A percentile compares a stretch with the other conserved stretches of the same genome.
Conservation (phyloP, 2,888 invertebrate genomes). For the Campopleginae sp. region DNA sequence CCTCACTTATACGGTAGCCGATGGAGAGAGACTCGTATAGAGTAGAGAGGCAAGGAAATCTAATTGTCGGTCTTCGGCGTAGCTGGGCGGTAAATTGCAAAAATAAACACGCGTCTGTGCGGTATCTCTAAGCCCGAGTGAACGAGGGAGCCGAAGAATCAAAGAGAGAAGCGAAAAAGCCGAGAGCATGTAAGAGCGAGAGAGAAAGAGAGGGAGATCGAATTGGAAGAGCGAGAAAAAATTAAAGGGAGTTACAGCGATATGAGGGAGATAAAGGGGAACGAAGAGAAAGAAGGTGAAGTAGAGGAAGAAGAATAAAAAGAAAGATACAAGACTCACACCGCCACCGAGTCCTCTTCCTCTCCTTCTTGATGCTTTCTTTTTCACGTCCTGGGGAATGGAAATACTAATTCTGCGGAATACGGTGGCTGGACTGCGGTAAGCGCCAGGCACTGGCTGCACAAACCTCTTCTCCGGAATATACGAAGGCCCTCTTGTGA, state of each 20-base stretch:
- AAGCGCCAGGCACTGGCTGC: constrained; percentile 76
- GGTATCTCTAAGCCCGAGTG: constrained; percentile 72
- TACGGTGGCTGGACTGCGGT: constrained; percentile 84
- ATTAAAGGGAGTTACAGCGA: constrained; percentile 57
- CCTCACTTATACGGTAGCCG: constrained; percentile 48
- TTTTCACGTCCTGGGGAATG: constrained; percentile 79
- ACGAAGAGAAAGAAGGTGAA: constrained; percentile 42
- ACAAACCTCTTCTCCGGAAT: constrained; percentile 47
- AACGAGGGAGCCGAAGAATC: constrained; percentile 71
- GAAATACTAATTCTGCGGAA: constrained; percentile 85
- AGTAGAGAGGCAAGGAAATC: constrained; percentile 78
- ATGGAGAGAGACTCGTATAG: constrained; percentile 69
- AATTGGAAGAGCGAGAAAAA: constrained; percentile 27
- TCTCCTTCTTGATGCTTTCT: constrained; percentile 69
- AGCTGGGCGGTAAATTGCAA: constrained; percentile 81
- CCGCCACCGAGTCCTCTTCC: constrained; percentile 58
- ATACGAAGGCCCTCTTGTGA: constrained; percentile 40
- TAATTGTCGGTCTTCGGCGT: constrained; percentile 81
- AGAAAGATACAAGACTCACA: constrained; percentile 58
- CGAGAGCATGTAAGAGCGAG: constrained; percentile 42
- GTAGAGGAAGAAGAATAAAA: constrained; percentile 40
- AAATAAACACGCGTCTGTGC: constrained; percentile 80
- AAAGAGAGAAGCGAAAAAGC: constrained; percentile 66
- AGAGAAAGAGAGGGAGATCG: constrained; percentile 36
- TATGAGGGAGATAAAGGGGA: constrained; percentile 61